phyloP scores from a whole-genome alignment of 2,797 vertebrate species.

The Cirrhinus molitorella region DNA sequence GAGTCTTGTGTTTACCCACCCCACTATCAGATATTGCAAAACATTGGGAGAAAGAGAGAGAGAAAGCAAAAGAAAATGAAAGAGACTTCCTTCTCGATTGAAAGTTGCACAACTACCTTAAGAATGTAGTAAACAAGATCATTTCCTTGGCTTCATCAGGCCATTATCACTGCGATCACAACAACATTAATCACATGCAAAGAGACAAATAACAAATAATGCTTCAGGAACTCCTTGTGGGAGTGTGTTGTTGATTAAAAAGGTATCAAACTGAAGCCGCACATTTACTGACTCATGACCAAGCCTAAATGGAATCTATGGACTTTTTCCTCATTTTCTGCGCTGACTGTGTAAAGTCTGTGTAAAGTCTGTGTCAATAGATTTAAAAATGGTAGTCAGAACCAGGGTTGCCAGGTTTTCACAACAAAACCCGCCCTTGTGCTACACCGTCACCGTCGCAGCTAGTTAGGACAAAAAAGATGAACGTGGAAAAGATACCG shows the following conservation, averaged over 20 bases:
- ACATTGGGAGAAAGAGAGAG: conserved; percentile 6
- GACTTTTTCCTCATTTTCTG: background rate
- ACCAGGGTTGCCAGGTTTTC: too few species aligned
- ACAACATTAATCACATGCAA: conserved; percentile 61
- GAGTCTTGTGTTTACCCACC: background rate
- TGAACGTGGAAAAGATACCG: too few species aligned
- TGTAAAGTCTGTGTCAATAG: background rate
- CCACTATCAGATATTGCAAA: conserved; percentile 41
- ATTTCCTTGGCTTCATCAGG: conserved; percentile 64
- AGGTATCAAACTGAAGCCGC: background rate
- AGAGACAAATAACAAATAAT: conserved; percentile 11
- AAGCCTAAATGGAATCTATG: background rate
- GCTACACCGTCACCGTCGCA: too few species aligned
- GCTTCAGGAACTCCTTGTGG: background rate
- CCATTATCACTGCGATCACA: conserved; percentile 54
- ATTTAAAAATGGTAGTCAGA: background rate
- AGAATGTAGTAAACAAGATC: conserved; percentile 69
- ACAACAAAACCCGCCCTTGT: too few species aligned
- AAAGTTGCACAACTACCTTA: conserved; percentile 64
- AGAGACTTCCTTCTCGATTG: conserved; percentile 46
- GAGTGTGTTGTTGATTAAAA: conserved; percentile 20
- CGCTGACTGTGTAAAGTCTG: background rate
- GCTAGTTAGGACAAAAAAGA: too few species aligned
- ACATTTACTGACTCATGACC: background rate
- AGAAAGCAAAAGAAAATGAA: conserved; percentile 2